phyloP scores from a whole-genome alignment of 2,797 vertebrate species.

The Choloepus didactylus region DNA sequence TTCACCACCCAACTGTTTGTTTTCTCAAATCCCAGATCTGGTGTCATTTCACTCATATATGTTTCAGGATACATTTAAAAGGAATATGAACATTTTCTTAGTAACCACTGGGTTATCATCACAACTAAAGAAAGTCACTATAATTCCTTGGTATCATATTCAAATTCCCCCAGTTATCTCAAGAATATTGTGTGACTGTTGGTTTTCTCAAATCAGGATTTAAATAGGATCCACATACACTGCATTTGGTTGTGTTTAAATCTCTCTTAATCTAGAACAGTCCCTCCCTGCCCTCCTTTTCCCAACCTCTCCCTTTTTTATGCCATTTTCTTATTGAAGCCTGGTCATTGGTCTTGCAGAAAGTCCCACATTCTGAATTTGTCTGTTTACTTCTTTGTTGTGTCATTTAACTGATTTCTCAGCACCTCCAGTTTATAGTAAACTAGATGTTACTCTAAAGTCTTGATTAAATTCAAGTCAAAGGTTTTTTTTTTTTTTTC shows the following conservation, averaged over 20 bases:
- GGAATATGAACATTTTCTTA: conserved; percentile 12
- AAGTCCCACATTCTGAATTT: conserved; percentile 27
- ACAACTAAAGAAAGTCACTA: background rate
- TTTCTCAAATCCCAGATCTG: conserved; percentile 32
- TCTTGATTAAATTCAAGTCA: conserved; percentile 1
- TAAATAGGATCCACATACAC: background rate
- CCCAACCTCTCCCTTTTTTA: background rate
- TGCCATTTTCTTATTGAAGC: conserved; percentile 17
- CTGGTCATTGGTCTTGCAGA: background rate
- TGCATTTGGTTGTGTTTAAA: background rate
- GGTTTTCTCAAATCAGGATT: conserved; percentile 33
- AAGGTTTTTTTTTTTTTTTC: background rate
- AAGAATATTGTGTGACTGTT: background rate
- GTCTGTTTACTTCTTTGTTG: background rate
- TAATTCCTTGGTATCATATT: background rate
- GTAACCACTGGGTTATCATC: background rate
- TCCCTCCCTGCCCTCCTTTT: background rate
- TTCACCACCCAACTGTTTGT: background rate
- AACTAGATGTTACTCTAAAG: conserved; percentile 19
- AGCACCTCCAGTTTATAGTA: background rate
- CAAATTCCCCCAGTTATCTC: background rate
- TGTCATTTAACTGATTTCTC: background rate
- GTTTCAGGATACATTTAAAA: background rate
- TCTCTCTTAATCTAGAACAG: conserved; percentile 12
- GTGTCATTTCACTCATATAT: background rate